Percentiles rank a stretch among this genome's conserved stretches.
phyloP scores from a whole-genome alignment of 30 jellyfish, hydroid and myxozoan species.

The Sanderia malayensis region DNA sequence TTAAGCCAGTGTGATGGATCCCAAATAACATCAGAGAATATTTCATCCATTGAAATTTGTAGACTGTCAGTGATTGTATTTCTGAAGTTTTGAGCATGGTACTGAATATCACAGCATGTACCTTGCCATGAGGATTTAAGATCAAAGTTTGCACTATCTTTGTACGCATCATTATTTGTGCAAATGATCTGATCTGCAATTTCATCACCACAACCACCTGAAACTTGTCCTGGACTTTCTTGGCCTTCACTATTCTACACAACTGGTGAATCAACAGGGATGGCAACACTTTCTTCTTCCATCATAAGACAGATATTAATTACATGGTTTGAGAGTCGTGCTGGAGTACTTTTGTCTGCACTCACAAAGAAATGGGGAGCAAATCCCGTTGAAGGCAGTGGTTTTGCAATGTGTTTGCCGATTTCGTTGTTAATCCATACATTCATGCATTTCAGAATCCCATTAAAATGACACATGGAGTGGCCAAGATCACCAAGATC shows the following conservation, averaged over 20 bases:
- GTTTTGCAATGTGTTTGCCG: too few relatives aligned
- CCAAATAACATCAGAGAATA: not conserved
- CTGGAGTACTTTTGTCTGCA: conserved; percentile 40
- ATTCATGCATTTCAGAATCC: too few relatives aligned
- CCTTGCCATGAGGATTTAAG: conserved; percentile 22
- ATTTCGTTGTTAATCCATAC: too few relatives aligned
- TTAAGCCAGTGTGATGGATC: conserved; percentile 5
- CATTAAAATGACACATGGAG: too few relatives aligned
- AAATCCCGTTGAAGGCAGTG: conserved; percentile 27
- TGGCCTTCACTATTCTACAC: not conserved
- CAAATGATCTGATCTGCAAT: not conserved
- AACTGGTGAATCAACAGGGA: not conserved
- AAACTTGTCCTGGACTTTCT: not conserved
- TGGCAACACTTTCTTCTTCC: not conserved
- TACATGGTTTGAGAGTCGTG: conserved; percentile 17
- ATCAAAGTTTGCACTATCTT: not conserved
- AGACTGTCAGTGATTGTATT: not conserved
- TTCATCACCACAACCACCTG: not conserved
- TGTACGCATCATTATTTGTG: not conserved
- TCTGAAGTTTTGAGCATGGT: conserved; percentile 13
- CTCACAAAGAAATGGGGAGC: conserved; percentile 13
- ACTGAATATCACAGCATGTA: conserved; percentile 17
- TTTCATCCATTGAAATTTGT: not conserved
- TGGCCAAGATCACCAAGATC: too few relatives aligned
- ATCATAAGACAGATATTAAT: conserved; percentile 12